Evolutionary conservation across 2,113 vertebrate species (phyloP).

Genomic region (Anhinga rufa): DNA sequence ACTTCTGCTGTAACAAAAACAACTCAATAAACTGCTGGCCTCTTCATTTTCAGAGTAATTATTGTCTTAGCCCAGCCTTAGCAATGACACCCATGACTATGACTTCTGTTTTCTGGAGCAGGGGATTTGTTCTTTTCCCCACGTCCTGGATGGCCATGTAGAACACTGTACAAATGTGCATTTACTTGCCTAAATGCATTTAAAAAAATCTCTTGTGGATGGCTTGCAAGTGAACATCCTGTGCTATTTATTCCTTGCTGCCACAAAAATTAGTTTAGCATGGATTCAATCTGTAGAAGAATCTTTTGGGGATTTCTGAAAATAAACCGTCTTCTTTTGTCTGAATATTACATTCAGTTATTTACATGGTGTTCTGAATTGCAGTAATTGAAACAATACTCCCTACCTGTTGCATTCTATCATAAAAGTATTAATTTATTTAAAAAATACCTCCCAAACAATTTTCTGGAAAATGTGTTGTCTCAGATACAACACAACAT

Average conservation of each 20-base stretch:
- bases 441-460: background rate
- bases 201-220: background rate
- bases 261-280: background rate
- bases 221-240: background rate
- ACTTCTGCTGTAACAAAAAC: background rate
- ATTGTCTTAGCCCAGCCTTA: background rate
- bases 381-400: background rate
- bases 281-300: background rate
- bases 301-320: background rate
- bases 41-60: background rate
- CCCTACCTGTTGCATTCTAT: background rate
- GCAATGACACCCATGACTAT: background rate
- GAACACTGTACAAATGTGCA: background rate
- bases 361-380: background rate
- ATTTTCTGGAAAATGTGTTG: background rate
- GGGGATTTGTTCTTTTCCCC: background rate
- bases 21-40: background rate
- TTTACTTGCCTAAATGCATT: background rate
- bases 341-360: background rate
- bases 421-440: background rate
- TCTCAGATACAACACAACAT: background rate
- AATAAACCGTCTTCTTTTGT: background rate
- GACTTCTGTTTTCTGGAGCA: background rate
- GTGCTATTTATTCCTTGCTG: background rate
- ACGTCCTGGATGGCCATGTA: background rate